phyloP scores from a whole-genome alignment of 2,113 vertebrate genomes.

The Henicopernis longicauda region DNA sequence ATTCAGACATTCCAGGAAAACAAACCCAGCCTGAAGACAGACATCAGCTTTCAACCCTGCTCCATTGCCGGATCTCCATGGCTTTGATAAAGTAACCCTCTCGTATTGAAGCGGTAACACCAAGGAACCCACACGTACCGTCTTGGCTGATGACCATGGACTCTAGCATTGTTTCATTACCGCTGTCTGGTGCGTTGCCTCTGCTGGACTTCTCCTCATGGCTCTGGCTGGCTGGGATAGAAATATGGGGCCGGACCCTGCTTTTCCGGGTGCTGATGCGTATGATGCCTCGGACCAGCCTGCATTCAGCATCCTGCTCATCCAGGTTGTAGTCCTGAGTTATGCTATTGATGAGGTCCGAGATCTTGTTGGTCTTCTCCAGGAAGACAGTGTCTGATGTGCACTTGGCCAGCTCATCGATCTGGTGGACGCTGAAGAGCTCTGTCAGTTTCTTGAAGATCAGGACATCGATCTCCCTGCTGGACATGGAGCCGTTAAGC shows the following conservation, averaged over 20 bases:
- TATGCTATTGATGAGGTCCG: slow-evolving; percentile 96
- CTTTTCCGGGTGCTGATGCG: slow-evolving; percentile 95
- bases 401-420: slow-evolving; percentile 96
- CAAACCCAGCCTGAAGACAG: neutral
- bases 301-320: slow-evolving; percentile 94
- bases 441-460: slow-evolving; percentile 97
- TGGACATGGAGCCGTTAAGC: slow-evolving; percentile 85
- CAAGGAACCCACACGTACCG: slow-evolving; percentile 65
- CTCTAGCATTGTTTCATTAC: slow-evolving; percentile 90
- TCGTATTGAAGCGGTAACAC: rapidly evolving
- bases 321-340: slow-evolving; percentile 97
- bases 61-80: rapidly evolving
- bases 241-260: slow-evolving; percentile 57
- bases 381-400: slow-evolving; percentile 95
- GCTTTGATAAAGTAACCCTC: neutral
- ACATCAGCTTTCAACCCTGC: neutral
- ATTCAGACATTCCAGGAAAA: neutral
- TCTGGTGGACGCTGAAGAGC: slow-evolving; percentile 96
- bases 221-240: slow-evolving; percentile 17
- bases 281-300: slow-evolving; percentile 94
- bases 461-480: slow-evolving; percentile 89
- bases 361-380: slow-evolving; percentile 97
- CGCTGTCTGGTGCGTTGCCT: slow-evolving; percentile 83
- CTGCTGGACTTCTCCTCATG: slow-evolving; percentile 69
- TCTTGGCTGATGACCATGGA: slow-evolving; percentile 84